Conservation (phyloP, 92 coral and sea anemone genomes). For the Actinostola sp. region DNA sequence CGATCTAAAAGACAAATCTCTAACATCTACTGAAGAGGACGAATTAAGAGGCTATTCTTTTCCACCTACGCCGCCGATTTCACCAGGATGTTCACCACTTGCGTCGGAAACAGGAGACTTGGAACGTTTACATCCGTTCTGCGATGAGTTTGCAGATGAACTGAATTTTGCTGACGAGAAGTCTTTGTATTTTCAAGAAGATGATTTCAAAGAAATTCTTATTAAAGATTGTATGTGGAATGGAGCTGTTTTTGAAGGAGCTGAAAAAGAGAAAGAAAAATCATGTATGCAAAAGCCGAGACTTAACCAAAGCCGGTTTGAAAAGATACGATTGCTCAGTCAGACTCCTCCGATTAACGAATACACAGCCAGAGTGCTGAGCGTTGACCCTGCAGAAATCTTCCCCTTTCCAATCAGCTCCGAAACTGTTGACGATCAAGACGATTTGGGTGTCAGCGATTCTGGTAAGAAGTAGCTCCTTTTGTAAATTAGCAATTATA, state of each 20-base stretch:
- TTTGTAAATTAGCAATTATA: slow-evolving; percentile 55
- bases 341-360: slow-evolving; percentile 96
- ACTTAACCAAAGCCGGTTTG: slow-evolving; percentile 58
- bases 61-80: slow-evolving; percentile 87
- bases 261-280: slow-evolving; percentile 36
- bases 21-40: slow-evolving; percentile 56
- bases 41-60: slow-evolving; percentile 68
- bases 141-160: slow-evolving; percentile 75
- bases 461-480: slow-evolving; percentile 70
- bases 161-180: slow-evolving; percentile 63
- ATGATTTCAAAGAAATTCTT: slow-evolving; percentile 90
- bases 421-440: slow-evolving; percentile 55
- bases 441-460: slow-evolving; percentile 66
- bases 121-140: slow-evolving; percentile 77
- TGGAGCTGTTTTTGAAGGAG: slow-evolving; percentile 80
- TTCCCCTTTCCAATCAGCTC: slow-evolving; percentile 89
- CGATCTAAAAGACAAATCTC: slow-evolving; percentile 64
- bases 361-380: slow-evolving; percentile 81
- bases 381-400: slow-evolving; percentile 97
- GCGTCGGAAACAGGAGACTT: slow-evolving; percentile 66
- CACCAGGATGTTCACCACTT: slow-evolving; percentile 82
- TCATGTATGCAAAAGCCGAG: slow-evolving; percentile 46
- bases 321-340: slow-evolving; percentile 76
- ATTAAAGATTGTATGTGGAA: slow-evolving; percentile 99
- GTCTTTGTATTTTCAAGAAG: slow-evolving; percentile 79